phyloP scores from a whole-genome alignment of 1,140 invertebrate species.

The Drosophila sturtevanti region DNA sequence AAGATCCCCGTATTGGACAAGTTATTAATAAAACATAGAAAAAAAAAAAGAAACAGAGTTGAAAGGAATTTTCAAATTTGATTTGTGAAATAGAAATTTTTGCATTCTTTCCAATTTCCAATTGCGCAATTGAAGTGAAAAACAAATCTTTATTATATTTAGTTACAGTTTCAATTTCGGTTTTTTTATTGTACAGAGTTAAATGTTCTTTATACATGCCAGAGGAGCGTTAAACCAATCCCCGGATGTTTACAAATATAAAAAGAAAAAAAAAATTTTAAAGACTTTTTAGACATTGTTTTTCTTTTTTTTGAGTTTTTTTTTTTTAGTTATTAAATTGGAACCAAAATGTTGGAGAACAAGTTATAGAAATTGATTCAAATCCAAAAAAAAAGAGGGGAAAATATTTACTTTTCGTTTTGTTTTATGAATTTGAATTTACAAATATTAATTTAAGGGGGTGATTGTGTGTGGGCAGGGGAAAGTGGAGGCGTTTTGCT shows the following conservation, averaged over 20 bases:
- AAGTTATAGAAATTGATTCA: conserved; percentile 21
- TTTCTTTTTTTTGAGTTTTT: conserved; percentile 15
- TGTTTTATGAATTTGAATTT: conserved; percentile 46
- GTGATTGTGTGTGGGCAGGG: background rate
- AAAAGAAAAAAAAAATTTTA: conserved; percentile 24
- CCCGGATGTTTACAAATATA: conserved; percentile 45
- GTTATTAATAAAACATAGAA: conserved; percentile 48
- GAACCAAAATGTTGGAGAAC: background rate
- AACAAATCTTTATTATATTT: conserved; percentile 4
- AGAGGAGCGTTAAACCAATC: conserved; percentile 9
- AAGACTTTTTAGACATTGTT: conserved; percentile 37
- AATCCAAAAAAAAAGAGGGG: conserved; percentile 5
- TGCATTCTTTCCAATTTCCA: conserved; percentile 22
- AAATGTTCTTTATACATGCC: conserved; percentile 9
- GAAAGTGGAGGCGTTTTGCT: background rate
- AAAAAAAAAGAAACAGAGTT: background rate
- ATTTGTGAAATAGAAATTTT: conserved; percentile 36
- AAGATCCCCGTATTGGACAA: conserved; percentile 15
- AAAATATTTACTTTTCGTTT: background rate
- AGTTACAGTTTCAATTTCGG: conserved; percentile 1
- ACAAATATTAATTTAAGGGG: conserved; percentile 26
- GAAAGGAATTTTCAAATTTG: conserved; percentile 24
- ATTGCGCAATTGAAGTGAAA: background rate
- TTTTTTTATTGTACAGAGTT: conserved; percentile 14
- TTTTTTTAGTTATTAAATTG: too few relatives aligned